Percentiles rank a stretch among this genome's conserved stretches.
Conservation (phyloP, 2,888 invertebrate species). For the Phragmatobia fuliginosa region DNA sequence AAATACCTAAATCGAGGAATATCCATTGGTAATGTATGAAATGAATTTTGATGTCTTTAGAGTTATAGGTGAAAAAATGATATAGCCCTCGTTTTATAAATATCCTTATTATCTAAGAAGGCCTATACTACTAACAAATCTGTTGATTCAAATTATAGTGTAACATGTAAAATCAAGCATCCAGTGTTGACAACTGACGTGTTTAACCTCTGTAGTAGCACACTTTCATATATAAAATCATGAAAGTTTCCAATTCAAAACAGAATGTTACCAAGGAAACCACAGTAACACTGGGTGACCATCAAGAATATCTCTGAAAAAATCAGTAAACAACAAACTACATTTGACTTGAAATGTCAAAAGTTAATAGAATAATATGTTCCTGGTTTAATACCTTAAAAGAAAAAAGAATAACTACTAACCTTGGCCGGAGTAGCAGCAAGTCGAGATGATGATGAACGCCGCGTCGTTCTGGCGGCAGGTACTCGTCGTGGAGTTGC, state of each 20-base stretch:
- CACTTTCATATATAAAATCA: not conserved
- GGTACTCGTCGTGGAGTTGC: constrained; percentile 69
- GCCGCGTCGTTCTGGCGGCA: constrained; percentile 71
- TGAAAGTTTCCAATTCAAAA: not conserved
- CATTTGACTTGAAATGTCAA: not conserved
- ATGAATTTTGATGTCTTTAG: not conserved
- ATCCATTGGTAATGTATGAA: not conserved
- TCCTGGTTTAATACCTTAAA: too few relatives aligned
- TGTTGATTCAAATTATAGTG: not conserved
- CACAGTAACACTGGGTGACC: not conserved
- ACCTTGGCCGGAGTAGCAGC: constrained; percentile 71
- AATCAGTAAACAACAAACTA: not conserved
- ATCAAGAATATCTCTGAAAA: not conserved
- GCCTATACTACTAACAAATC: not conserved
- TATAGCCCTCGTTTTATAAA: not conserved
- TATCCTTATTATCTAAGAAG: not conserved
- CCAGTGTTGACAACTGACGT: not conserved
- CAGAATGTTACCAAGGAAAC: not conserved
- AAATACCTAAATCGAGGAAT: not conserved
- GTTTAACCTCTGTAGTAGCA: not conserved
- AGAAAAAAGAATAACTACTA: too few relatives aligned
- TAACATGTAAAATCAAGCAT: not conserved
- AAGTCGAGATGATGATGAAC: constrained; percentile 71
- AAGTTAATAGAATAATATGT: not conserved
- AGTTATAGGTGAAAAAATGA: not conserved